Evolutionary conservation across 2,113 vertebrate genomes (phyloP).

Genomic region (Madoqua kirkii): DNA sequence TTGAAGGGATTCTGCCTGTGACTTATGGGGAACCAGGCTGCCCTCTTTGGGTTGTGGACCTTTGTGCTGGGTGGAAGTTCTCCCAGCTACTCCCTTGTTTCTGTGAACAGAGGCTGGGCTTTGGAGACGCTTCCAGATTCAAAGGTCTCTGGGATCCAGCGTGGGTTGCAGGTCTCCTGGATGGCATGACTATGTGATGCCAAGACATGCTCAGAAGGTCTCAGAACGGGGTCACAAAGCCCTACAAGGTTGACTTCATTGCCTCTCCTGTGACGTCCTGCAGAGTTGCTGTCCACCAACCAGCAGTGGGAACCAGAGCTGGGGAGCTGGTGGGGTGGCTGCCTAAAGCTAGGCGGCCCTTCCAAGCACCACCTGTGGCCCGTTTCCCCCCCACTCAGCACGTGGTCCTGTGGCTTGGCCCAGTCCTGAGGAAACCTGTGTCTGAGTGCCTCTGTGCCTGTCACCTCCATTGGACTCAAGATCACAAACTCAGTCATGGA

Average conservation of each 20-base stretch:
- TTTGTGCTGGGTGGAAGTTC: not conserved
- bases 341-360: not conserved
- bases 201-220: not conserved
- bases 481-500: not conserved
- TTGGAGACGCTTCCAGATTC: not conserved
- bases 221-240: not conserved
- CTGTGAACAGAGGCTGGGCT: not conserved
- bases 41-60: not conserved
- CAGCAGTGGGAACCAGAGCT: not conserved
- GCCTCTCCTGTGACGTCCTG: not conserved
- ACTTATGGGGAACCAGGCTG: not conserved
- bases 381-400: accelerated
- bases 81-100: not conserved
- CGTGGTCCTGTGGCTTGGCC: constrained; percentile 37
- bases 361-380: accelerated
- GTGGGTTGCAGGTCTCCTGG: not conserved
- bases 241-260: not conserved
- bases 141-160: too few species aligned
- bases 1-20: constrained; percentile 17
- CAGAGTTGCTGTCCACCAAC: not conserved
- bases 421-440: not conserved
- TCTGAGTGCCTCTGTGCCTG: constrained; percentile 19
- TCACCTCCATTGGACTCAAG: constrained; percentile 43
- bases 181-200: not conserved
- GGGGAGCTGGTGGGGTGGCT: not conserved